phyloP scores from a whole-genome alignment of 2,797 vertebrate species.

The Chaetodon trifasciatus region DNA sequence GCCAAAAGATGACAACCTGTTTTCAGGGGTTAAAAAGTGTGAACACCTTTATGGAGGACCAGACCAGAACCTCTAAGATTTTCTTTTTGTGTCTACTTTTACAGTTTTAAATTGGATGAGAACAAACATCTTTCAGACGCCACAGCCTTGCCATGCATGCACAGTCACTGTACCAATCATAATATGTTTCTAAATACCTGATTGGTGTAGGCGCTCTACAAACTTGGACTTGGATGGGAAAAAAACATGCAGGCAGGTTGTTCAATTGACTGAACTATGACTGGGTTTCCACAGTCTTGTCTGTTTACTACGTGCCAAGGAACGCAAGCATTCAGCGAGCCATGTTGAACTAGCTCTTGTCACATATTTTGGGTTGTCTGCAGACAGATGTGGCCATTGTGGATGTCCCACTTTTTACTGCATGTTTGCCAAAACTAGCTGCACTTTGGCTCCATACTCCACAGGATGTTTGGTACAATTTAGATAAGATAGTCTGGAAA shows the following conservation, averaged over 20 bases:
- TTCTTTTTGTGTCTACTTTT: neutral
- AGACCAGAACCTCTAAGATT: neutral
- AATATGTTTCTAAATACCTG: neutral
- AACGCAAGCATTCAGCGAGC: conserved; percentile 75
- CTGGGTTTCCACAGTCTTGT: conserved; percentile 42
- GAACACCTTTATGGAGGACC: neutral
- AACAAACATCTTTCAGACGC: neutral
- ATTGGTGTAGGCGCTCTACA: neutral
- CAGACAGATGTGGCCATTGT: conserved; percentile 37
- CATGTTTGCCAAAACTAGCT: conserved; percentile 26
- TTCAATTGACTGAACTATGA: neutral
- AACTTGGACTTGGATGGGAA: neutral
- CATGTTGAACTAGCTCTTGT: conserved; percentile 23
- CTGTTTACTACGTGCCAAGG: conserved; percentile 87
- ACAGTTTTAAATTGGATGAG: conserved; percentile 4
- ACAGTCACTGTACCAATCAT: neutral
- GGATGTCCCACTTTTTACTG: conserved; percentile 11
- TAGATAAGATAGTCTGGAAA: neutral
- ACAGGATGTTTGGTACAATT: neutral
- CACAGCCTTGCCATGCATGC: conserved; percentile 38
- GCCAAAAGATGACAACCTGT: conserved; percentile 4
- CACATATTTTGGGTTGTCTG: conserved; percentile 24
- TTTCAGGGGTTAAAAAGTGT: neutral
- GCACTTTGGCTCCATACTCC: conserved; percentile 9
- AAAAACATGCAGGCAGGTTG: conserved; percentile 6